Evolutionary conservation across 2,113 vertebrate genomes (phyloP).

Genomic region (Eira barbara): DNA sequence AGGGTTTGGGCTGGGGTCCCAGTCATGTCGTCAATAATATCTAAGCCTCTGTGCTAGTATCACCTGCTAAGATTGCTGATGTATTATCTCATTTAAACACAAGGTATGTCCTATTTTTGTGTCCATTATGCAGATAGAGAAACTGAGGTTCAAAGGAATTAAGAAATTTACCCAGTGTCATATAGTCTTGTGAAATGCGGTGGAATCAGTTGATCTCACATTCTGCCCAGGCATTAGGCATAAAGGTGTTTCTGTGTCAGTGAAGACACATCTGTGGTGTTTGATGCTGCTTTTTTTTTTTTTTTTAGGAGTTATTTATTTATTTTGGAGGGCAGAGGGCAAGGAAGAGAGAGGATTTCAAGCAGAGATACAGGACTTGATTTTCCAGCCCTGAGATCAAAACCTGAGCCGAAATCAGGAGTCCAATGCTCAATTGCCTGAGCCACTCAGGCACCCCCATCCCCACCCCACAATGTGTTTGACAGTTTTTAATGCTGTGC

Average conservation of each 20-base stretch:
- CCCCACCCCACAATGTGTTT: neutral
- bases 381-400: neutral
- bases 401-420: neutral
- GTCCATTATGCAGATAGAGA: neutral
- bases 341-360: neutral
- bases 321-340: neutral
- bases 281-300: neutral
- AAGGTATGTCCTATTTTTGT: neutral
- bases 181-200: neutral
- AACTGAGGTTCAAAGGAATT: neutral
- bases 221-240: neutral
- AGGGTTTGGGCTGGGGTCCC: neutral
- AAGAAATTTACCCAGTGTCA: neutral
- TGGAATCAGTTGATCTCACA: neutral
- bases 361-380: neutral
- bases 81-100: neutral
- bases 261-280: too few relatives aligned
- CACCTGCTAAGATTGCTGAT: neutral
- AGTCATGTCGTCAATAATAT: neutral
- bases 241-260: neutral
- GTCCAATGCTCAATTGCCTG: neutral
- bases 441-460: neutral
- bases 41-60: neutral
- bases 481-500: too few relatives aligned
- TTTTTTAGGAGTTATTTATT: neutral